Conservation (phyloP, 1,140 invertebrate species). For the Schlechtendalia chinensis region DNA sequence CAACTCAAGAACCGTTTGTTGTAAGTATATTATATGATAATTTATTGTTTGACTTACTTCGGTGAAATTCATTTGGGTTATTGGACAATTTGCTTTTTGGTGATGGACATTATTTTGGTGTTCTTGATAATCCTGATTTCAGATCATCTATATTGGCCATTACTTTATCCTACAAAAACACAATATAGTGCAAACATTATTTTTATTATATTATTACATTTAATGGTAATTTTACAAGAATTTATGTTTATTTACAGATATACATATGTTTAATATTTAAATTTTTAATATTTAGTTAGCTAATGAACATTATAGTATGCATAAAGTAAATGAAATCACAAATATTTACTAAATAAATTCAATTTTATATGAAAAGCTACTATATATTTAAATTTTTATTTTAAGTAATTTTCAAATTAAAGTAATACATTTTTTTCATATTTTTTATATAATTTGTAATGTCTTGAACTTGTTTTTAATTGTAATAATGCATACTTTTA, state of each 20-base stretch:
- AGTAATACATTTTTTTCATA: too few relatives aligned
- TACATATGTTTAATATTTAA: neutral
- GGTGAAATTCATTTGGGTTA: neutral
- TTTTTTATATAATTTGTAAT: too few relatives aligned
- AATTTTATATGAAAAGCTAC: too few relatives aligned
- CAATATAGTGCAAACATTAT: neutral
- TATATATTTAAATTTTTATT: too few relatives aligned
- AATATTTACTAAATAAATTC: neutral
- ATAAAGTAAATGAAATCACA: neutral
- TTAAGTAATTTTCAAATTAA: too few relatives aligned
- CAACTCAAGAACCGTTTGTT: slow-evolving; percentile 52
- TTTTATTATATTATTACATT: neutral
- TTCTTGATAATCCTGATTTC: slow-evolving; percentile 23
- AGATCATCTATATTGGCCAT: slow-evolving; percentile 4
- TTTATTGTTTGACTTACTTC: neutral
- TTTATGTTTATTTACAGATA: neutral
- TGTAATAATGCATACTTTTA: too few relatives aligned
- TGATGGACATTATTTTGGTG: slow-evolving; percentile 37
- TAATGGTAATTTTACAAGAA: neutral
- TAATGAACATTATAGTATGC: too few relatives aligned
- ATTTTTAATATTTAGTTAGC: neutral
- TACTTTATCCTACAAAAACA: neutral
- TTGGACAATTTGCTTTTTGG: slow-evolving; percentile 17
- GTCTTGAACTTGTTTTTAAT: too few relatives aligned
- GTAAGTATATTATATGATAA: slow-evolving; percentile 39